Conservation (phyloP, 2,797 vertebrate species). For the Coccyzus lansbergi region DNA sequence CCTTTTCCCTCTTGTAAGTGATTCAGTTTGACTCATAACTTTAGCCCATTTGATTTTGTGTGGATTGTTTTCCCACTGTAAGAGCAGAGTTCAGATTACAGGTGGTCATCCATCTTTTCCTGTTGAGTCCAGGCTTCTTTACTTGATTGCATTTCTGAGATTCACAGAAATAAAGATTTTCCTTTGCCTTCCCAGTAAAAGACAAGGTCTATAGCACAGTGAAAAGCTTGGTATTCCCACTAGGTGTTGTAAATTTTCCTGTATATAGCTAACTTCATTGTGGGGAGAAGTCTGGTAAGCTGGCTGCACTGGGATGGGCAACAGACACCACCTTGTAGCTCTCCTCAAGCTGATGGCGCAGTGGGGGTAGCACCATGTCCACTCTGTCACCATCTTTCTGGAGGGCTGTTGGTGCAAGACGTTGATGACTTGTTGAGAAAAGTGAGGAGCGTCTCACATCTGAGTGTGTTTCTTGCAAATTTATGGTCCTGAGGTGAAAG, state of each 20-base stretch:
- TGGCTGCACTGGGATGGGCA: accelerated
- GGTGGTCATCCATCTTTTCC: neutral
- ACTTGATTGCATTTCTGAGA: neutral
- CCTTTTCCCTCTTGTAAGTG: neutral
- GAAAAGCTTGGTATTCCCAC: neutral
- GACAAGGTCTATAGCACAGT: neutral
- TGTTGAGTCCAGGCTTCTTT: neutral
- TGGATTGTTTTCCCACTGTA: neutral
- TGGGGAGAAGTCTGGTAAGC: neutral
- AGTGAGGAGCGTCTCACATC: accelerated
- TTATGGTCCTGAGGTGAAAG: neutral
- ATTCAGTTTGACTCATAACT: neutral
- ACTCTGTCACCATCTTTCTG: accelerated
- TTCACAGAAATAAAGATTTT: neutral
- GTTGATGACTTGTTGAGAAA: neutral
- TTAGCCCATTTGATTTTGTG: neutral
- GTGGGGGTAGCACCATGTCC: accelerated
- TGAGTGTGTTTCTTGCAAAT: accelerated
- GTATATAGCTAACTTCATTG: neutral
- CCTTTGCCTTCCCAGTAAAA: neutral
- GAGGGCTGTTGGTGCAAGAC: accelerated
- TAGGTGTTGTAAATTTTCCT: neutral
- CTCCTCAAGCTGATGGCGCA: accelerated
- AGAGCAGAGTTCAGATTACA: neutral
- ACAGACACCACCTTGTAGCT: neutral